A percentile compares a stretch with the other conserved stretches of the same genome.
Conservation (phyloP, 1,140 invertebrate genomes). For the Ephestia elutella region DNA sequence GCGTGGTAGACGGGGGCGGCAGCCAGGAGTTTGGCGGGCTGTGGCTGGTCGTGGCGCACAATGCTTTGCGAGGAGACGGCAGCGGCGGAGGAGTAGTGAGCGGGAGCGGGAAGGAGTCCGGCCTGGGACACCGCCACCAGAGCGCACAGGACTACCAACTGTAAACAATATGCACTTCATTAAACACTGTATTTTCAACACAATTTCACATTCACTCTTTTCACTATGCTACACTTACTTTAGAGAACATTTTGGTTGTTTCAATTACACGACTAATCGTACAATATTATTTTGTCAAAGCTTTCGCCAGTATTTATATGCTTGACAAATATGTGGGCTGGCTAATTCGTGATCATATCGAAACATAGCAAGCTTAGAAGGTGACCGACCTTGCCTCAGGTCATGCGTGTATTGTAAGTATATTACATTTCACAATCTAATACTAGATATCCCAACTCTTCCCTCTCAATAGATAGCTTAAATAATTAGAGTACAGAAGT, state of each 20-base stretch:
- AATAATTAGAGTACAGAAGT: too few species aligned
- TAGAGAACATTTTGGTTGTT: constrained; percentile 28
- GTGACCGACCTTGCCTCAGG: constrained; percentile 5
- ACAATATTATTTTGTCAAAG: constrained; percentile 16
- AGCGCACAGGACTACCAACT: constrained; percentile 44
- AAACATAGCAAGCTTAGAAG: constrained; percentile 6
- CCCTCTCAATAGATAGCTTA: too few species aligned
- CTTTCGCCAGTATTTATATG: constrained; percentile 6
- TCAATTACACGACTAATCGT: constrained; percentile 5
- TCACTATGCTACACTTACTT: constrained; percentile 18
- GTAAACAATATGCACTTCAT: constrained; percentile 16
- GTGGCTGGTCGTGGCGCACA: constrained; percentile 39
- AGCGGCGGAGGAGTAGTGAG: constrained; percentile 41
- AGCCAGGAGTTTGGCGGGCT: constrained; percentile 22
- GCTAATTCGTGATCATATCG: constrained; percentile 5
- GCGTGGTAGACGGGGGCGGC: constrained; percentile 26
- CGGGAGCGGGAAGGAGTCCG: constrained; percentile 38
- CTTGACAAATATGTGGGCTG: constrained; percentile 12
- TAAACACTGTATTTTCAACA: not conserved
- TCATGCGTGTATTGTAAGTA: not conserved
- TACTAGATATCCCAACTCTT: not conserved
- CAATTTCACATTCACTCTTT: not conserved
- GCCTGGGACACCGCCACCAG: constrained; percentile 41
- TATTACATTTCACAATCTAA: not conserved
- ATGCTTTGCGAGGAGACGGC: constrained; percentile 39